These are phyloP conservation scores for Bombus soroeensis DNA, from an alignment of 1,140 invertebrate species.

Conservation along the genomic window DNA sequence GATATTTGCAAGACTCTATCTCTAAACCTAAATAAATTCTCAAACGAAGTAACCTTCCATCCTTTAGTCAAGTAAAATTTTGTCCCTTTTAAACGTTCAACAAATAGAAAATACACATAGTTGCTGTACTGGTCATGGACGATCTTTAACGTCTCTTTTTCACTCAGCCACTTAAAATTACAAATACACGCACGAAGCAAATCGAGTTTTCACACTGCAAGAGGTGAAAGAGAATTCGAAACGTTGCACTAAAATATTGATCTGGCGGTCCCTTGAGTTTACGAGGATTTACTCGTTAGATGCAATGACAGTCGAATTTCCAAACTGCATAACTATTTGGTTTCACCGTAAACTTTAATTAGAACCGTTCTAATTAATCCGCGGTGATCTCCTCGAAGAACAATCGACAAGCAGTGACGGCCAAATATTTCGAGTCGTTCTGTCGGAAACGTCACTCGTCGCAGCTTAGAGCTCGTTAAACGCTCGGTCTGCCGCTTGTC, in stretches of 20 bases:
- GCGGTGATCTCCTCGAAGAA: background rate
- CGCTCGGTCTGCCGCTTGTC: background rate
- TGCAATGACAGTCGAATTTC: background rate
- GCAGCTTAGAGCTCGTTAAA: conserved; percentile 13
- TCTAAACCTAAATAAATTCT: background rate
- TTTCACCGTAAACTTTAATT: background rate
- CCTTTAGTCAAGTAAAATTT: background rate
- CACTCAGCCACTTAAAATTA: background rate
- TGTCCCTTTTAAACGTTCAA: background rate
- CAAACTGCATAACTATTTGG: background rate
- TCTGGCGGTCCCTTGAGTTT: background rate
- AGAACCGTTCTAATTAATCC: conserved; percentile 11
- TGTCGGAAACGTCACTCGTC: conserved; percentile 5
- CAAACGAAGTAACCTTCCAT: background rate
- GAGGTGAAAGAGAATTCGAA: background rate
- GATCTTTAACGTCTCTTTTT: background rate
- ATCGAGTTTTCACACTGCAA: background rate
- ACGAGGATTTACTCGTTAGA: background rate
- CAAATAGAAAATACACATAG: background rate
- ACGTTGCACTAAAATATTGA: background rate
- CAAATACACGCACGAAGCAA: background rate
- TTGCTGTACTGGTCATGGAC: too few relatives aligned
- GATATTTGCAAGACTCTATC: background rate
- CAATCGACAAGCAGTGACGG: background rate
- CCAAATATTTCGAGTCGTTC: background rate